A percentile compares a stretch with the other conserved stretches of the same genome.
These are phyloP conservation scores for Melanocharis versteri DNA, from an alignment of 2,113 vertebrate species.

Conservation along the genomic window DNA sequence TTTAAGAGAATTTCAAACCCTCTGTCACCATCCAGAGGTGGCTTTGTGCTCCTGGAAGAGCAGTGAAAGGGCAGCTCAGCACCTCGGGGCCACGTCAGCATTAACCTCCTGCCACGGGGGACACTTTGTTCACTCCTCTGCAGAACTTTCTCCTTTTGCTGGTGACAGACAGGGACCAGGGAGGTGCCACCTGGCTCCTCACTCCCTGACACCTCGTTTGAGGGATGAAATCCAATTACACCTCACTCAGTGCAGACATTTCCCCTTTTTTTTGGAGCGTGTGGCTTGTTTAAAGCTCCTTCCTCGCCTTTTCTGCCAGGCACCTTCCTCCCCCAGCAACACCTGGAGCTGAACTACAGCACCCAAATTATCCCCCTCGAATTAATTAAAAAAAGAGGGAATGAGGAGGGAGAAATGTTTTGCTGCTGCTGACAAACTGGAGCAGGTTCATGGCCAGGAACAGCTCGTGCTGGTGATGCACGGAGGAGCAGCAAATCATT, in stretches of 20 bases:
- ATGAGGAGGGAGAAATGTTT: background rate
- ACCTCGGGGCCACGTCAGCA: background rate
- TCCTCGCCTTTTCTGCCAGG: background rate
- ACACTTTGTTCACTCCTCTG: background rate
- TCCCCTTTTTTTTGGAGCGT: rapidly evolving
- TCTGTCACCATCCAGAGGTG: background rate
- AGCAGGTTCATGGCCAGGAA: background rate
- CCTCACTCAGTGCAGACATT: background rate
- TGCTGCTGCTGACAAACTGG: background rate
- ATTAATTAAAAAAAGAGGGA: background rate
- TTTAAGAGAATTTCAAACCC: background rate
- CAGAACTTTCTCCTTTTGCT: background rate
- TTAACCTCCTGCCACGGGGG: background rate
- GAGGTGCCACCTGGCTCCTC: background rate
- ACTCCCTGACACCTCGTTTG: background rate
- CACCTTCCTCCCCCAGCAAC: background rate
- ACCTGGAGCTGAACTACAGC: background rate
- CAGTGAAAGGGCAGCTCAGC: background rate
- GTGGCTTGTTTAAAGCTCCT: background rate
- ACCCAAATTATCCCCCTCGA: background rate
- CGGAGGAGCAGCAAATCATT: background rate
- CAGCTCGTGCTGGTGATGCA: background rate
- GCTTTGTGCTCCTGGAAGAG: background rate
- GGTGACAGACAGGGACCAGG: background rate
- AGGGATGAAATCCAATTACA: background rate